These are phyloP conservation scores for Caretta caretta DNA, from an alignment of 2,113 vertebrate species.

Conservation along the genomic window DNA sequence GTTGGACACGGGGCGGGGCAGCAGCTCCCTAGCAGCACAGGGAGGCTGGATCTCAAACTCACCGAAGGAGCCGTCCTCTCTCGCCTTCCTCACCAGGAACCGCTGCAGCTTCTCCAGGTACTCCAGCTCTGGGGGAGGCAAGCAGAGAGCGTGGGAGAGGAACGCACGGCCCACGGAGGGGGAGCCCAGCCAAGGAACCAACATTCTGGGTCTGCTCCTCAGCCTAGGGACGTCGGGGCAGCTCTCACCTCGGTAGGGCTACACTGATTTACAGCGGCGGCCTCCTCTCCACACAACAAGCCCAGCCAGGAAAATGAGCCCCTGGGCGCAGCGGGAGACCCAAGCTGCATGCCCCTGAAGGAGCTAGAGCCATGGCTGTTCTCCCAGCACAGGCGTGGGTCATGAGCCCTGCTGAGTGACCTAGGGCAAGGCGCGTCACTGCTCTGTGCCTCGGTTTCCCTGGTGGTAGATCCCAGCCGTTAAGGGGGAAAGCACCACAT, in stretches of 20 bases:
- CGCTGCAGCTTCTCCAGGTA: conserved; percentile 58
- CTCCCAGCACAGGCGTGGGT: too few relatives aligned
- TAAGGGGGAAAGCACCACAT: too few relatives aligned
- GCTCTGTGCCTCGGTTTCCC: background rate
- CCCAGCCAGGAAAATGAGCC: background rate
- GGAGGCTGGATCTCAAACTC: conserved; percentile 46
- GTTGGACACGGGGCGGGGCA: background rate
- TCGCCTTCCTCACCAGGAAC: conserved; percentile 81
- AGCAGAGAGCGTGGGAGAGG: rapidly evolving
- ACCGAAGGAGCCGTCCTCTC: conserved; percentile 82
- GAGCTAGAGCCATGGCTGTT: too few relatives aligned
- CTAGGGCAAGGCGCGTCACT: too few relatives aligned
- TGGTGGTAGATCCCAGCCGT: conserved; percentile 5
- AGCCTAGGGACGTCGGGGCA: too few relatives aligned
- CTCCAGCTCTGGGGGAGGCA: background rate
- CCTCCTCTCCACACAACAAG: background rate
- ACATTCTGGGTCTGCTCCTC: too few relatives aligned
- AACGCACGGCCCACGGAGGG: background rate
- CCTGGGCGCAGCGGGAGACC: background rate
- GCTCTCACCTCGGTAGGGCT: too few relatives aligned
- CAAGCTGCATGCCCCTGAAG: too few relatives aligned
- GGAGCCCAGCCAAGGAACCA: background rate
- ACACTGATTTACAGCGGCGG: too few relatives aligned
- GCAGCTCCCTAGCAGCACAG: background rate
- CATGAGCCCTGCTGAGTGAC: too few relatives aligned